These are phyloP conservation scores for Tragelaphus scriptus DNA, from an alignment of 2,113 vertebrate species.

Conservation along the genomic window DNA sequence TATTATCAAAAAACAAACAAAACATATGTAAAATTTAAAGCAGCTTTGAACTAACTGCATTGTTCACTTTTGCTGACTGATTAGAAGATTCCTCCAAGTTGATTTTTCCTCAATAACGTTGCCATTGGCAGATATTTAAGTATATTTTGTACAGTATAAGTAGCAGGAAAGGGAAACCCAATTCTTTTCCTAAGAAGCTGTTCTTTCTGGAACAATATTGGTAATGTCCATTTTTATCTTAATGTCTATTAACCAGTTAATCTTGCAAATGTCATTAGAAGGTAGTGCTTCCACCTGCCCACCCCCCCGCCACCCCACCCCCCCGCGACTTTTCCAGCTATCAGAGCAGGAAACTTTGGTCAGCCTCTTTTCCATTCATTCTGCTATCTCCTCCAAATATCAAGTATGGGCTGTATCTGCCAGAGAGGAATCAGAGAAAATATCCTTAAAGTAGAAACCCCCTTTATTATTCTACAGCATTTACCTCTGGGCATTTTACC, in stretches of 20 bases:
- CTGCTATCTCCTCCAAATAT: neutral
- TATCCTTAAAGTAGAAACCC: constrained; percentile 1
- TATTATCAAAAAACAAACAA: neutral
- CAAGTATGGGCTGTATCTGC: neutral
- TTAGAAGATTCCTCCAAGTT: neutral
- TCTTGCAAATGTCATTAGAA: constrained; percentile 23
- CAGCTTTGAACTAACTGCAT: neutral
- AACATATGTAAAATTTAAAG: neutral
- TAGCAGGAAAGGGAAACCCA: neutral
- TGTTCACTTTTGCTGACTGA: neutral
- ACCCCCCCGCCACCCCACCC: too few relatives aligned
- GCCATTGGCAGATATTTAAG: neutral
- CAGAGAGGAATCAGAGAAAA: neutral
- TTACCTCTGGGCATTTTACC: neutral
- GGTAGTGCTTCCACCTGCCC: neutral
- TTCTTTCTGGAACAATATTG: neutral
- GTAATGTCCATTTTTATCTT: neutral
- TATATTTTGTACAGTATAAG: neutral
- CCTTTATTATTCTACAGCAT: neutral
- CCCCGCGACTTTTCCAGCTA: neutral
- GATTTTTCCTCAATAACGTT: neutral
- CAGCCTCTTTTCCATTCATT: neutral
- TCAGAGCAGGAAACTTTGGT: constrained; percentile 41
- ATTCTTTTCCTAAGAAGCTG: neutral
- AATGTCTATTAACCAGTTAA: constrained; percentile 15